Conservation (phyloP, 64 coral and sea anemone genomes). For the Montipora sp. region DNA sequence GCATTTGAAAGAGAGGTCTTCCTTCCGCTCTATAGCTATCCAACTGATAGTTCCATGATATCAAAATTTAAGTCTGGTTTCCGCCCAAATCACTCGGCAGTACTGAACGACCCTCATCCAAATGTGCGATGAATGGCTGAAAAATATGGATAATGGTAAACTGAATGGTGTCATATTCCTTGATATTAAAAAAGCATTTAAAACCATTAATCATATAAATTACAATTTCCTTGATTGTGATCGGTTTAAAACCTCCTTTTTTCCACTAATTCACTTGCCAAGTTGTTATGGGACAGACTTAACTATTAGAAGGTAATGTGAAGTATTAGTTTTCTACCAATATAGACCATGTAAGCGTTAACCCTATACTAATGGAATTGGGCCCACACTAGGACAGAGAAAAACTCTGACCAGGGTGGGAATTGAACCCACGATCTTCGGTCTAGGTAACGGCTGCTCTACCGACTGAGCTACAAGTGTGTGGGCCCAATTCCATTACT, state of each 20-base stretch:
- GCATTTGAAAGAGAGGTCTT: background rate
- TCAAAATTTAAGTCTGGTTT: background rate
- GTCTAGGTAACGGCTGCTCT: too few relatives aligned
- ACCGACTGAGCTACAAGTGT: background rate
- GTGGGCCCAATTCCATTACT: background rate
- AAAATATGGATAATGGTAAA: background rate
- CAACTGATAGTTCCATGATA: background rate
- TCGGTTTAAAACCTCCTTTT: too few relatives aligned
- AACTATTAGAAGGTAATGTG: too few relatives aligned
- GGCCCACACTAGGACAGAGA: background rate
- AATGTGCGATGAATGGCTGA: background rate
- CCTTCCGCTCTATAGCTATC: background rate
- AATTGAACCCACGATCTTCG: too few relatives aligned
- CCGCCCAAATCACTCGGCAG: background rate
- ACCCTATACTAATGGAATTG: too few relatives aligned
- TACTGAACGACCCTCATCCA: background rate
- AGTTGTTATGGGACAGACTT: too few relatives aligned
- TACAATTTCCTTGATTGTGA: too few relatives aligned
- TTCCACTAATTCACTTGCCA: too few relatives aligned
- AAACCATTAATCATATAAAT: background rate
- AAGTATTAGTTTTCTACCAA: too few relatives aligned
- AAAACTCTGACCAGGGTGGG: too few relatives aligned
- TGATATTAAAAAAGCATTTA: background rate
- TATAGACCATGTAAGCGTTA: too few relatives aligned
- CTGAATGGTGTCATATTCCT: background rate